Evolutionary conservation across 64 coral and sea anemone genomes (phyloP).

Genomic region (Catalaphyllia jardinei): DNA sequence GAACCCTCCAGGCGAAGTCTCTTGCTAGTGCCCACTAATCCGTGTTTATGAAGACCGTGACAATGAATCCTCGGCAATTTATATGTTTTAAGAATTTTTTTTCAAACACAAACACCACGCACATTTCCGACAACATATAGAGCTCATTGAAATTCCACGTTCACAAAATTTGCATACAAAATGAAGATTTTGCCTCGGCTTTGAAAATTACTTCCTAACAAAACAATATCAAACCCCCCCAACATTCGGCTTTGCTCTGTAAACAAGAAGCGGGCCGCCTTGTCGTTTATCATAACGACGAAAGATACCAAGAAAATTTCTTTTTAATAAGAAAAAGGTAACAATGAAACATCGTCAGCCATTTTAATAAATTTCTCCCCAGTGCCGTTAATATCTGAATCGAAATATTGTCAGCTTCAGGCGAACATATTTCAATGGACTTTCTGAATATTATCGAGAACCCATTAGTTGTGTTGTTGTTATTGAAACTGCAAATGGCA

Average conservation of each 20-base stretch:
- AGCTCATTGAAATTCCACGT: neutral
- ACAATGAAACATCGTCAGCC: no score
- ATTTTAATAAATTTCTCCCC: neutral
- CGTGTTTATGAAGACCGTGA: neutral
- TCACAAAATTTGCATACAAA: slow-evolving; percentile 43
- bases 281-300: neutral
- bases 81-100: neutral
- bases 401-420: neutral
- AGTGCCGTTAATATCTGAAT: neutral
- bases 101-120: slow-evolving; percentile 7
- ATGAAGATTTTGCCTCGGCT: slow-evolving; percentile 25
- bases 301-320: neutral
- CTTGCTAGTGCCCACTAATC: neutral
- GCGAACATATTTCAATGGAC: neutral
- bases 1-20: neutral
- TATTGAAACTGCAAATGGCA: slow-evolving; percentile 22
- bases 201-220: slow-evolving; percentile 46
- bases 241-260: neutral
- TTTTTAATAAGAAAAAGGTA: neutral
- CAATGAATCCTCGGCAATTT: neutral
- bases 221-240: neutral
- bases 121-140: slow-evolving; percentile 10
- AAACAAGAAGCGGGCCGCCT: slow-evolving; percentile 6
- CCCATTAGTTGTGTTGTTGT: slow-evolving; percentile 24
- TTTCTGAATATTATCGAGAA: slow-evolving; percentile 33